Percentiles rank a stretch among this genome's conserved stretches.
phyloP scores from a whole-genome alignment of 2,888 invertebrate species.

The Xestoiulus laeticollis region DNA sequence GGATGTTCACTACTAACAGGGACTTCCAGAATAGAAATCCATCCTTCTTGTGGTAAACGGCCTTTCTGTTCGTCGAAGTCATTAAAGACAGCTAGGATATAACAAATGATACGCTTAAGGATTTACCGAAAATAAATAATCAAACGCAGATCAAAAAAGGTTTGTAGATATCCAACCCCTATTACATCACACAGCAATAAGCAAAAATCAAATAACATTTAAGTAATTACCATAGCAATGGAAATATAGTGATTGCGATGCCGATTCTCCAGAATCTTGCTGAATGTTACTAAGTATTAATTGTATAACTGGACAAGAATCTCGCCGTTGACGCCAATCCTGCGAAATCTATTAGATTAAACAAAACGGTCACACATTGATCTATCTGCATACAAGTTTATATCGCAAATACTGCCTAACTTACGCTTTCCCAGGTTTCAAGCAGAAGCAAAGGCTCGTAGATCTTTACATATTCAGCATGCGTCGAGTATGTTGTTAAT shows the following conservation, averaged over 20 bases:
- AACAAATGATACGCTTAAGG: background rate
- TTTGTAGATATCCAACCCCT: no score
- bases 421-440: slow-evolving; percentile 43
- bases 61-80: background rate
- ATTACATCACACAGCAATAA: no score
- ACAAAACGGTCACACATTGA: background rate
- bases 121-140: no score
- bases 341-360: slow-evolving; percentile 18
- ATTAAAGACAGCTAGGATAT: background rate
- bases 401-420: background rate
- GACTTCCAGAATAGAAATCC: background rate
- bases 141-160: no score
- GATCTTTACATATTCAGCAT: slow-evolving; percentile 8
- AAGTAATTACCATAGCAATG: slow-evolving; percentile 15
- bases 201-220: no score
- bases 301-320: background rate
- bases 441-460: slow-evolving; percentile 10
- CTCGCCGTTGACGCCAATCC: background rate
- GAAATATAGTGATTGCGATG: background rate
- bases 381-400: background rate
- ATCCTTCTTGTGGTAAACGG: background rate
- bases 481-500: background rate
- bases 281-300: background rate
- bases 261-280: background rate
- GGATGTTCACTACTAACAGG: background rate